Conservation (phyloP, 2,113 vertebrate species). For the Bubo scandiacus region DNA sequence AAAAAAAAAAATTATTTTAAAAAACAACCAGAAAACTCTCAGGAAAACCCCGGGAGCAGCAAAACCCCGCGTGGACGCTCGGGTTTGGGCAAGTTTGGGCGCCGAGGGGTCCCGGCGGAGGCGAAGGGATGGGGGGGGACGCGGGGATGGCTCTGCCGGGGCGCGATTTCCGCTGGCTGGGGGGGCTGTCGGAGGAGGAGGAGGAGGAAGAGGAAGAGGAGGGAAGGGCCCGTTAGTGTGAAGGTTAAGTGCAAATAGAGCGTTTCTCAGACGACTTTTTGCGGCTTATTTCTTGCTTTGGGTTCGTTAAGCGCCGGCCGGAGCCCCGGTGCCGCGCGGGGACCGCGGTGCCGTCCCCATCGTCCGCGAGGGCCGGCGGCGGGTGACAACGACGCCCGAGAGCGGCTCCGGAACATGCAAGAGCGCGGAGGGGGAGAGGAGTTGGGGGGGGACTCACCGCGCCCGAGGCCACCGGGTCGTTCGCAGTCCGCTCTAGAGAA, state of each 20-base stretch:
- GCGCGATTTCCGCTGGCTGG: background rate
- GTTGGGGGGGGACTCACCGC: background rate
- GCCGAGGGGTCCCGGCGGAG: background rate
- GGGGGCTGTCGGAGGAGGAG: background rate
- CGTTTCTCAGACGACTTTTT: background rate
- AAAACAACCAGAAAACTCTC: background rate
- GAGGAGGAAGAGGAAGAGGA: background rate
- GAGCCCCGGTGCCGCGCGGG: background rate
- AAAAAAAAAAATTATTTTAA: background rate
- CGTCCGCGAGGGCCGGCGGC: background rate
- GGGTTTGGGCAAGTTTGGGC: background rate
- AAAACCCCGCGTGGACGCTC: background rate
- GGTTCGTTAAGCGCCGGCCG: background rate
- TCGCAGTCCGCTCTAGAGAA: background rate
- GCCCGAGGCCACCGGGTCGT: background rate
- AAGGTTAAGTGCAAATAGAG: conserved; percentile 9
- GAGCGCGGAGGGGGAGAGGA: background rate
- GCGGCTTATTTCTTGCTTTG: background rate
- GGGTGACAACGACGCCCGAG: too few species aligned
- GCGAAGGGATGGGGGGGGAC: background rate
- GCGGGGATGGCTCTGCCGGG: background rate
- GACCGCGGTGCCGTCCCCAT: background rate
- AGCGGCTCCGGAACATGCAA: background rate
- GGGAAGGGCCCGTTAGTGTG: background rate
- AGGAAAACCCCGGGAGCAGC: background rate